Evolutionary conservation across 2,113 vertebrate species (phyloP).

Genomic region (Nymphicus hollandicus): DNA sequence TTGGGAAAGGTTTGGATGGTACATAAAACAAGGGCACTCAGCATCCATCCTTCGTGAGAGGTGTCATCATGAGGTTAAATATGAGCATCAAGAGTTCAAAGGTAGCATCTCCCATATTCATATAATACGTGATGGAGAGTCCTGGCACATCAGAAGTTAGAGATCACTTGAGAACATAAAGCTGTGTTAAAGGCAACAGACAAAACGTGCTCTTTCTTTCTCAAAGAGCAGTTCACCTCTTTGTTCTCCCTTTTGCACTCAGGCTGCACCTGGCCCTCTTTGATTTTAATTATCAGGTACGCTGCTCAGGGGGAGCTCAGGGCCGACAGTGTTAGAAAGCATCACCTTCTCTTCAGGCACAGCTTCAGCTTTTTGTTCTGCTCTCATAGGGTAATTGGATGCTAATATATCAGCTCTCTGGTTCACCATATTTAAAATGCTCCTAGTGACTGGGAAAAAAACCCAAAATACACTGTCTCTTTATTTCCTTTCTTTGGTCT

Average conservation of each 20-base stretch:
- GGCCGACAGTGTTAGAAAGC: neutral
- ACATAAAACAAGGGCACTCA: neutral
- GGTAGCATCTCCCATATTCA: neutral
- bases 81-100: neutral
- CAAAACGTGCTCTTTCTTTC: neutral
- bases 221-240: conserved; percentile 15
- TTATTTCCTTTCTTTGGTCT: neutral
- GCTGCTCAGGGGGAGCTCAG: accelerated
- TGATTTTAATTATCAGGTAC: conserved; percentile 47
- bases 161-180: conserved; percentile 3
- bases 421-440: conserved; percentile 6
- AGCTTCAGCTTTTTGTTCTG: conserved; percentile 45
- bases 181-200: neutral
- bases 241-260: conserved; percentile 16
- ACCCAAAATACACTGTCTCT: neutral
- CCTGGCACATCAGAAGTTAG: conserved; percentile 1
- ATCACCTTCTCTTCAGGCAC: conserved; percentile 13
- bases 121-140: neutral
- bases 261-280: conserved; percentile 39
- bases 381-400: neutral
- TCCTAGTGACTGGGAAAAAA: neutral
- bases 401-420: conserved; percentile 18
- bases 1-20: neutral
- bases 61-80: neutral
- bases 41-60: neutral